These are phyloP conservation scores for Myrmecophaga tridactyla DNA, from an alignment of 2,113 vertebrate genomes.

Conservation along the genomic window DNA sequence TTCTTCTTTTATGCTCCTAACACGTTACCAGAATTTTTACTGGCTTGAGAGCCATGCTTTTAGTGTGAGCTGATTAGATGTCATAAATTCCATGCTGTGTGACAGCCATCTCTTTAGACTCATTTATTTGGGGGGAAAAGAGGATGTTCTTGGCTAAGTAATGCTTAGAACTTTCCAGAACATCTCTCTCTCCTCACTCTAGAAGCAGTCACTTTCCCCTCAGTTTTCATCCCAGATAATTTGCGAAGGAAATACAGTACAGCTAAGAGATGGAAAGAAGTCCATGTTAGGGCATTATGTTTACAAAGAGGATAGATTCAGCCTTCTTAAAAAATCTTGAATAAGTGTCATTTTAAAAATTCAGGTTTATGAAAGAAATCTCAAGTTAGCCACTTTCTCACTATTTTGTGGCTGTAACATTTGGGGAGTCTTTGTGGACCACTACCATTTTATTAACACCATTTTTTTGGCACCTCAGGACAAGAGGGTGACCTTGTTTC, in stretches of 20 bases:
- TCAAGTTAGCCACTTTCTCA: slow-evolving; percentile 47
- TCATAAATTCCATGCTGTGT: slow-evolving; percentile 51
- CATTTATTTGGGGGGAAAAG: slow-evolving; percentile 36
- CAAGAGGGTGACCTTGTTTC: slow-evolving; percentile 56
- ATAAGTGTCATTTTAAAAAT: slow-evolving; percentile 16
- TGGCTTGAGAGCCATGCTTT: slow-evolving; percentile 37
- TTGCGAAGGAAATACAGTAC: background rate
- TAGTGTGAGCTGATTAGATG: slow-evolving; percentile 45
- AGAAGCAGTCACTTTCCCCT: background rate
- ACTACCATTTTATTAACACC: slow-evolving; percentile 53
- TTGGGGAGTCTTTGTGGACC: slow-evolving; percentile 22
- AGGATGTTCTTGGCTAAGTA: slow-evolving; percentile 44
- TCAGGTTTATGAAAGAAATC: slow-evolving; percentile 34
- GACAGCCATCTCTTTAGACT: slow-evolving; percentile 50
- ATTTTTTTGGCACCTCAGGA: slow-evolving; percentile 61
- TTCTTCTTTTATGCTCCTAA: slow-evolving; percentile 21
- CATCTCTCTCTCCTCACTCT: slow-evolving; percentile 1
- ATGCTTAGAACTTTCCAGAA: slow-evolving; percentile 44
- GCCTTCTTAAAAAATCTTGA: slow-evolving; percentile 43
- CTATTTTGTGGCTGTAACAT: slow-evolving; percentile 13
- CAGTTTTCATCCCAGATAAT: background rate
- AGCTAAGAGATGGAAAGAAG: slow-evolving; percentile 40
- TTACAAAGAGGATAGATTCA: slow-evolving; percentile 16
- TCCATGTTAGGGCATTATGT: background rate
- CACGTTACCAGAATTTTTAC: slow-evolving; percentile 22